Base-by-base conservation (phyloP, 2,888 invertebrate genomes). In the Coelinius sp. region DNA sequence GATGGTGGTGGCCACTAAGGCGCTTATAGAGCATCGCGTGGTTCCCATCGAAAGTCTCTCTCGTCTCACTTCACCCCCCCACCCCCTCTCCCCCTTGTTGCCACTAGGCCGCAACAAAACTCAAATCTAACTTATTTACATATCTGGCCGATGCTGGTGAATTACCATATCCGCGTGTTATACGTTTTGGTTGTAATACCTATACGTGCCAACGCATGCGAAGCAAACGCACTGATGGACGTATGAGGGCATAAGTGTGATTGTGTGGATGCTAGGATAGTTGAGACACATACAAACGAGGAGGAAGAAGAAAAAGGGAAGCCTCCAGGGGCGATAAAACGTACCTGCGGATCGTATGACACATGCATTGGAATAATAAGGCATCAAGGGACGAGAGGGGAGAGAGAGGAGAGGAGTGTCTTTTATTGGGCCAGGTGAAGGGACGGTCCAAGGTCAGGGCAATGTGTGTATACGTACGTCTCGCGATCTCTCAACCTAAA, bases 51-150 rank as follows among this genome's bases (percentile, higher is more conserved):
- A 83, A 82, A 75, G 81, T 80, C 75, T 81, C 78, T 44, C 31
- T 67, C 20, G 62, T 67, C 31, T 56, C 65, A 69, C 78, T 67
- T 68, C 71, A 62, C 75, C 75, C 79, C 80, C 76, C 74, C 73
- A 69, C 64, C 20, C 38, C 66, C 68, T 65, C 64, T 27, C 71
- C 27, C 72, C n/a, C 70, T 62, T 75, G 56, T 74, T 71, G n/a
- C 56, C 65, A 31, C 31, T 69, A 75, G 70, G 73, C 79, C 83
- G 82, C 82, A 82, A 84, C 86, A 84, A 83, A 87, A 85, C 85
- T 87, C 83, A 84, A 87, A 87, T 86, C 84, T 82, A 85, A 85
- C 85, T 83, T 83, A 87, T 87, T 87, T 87, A 86, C 87, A 87
- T 87, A 86, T 86, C 84, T 83, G 80, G 82, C 44, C 63, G 82